Base-by-base conservation (phyloP, 2,113 vertebrate genomes). In the Nannobrachium achirus region DNA sequence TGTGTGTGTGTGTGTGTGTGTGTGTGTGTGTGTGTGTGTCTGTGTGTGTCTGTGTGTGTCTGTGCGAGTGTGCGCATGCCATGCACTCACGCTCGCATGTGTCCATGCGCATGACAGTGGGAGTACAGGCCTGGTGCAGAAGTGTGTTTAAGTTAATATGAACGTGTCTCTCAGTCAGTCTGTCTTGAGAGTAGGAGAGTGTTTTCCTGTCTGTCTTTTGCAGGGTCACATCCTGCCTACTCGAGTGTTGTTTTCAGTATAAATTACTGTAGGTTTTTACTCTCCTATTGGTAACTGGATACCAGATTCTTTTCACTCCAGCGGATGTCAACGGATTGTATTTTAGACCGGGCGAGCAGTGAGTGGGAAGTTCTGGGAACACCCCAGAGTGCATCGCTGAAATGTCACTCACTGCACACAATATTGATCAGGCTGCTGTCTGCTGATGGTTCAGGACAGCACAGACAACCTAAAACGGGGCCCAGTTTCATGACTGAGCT, bases 251-350 rank as follows among this genome's bases (percentile, higher is more conserved):
- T 33, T 33, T 33, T 33, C 25, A 33, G 25, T 33, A 33, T 33
- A 33, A 33, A 3, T 25, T 4, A 25, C n/a, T n/a, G n/a, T n/a
- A n/a, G n/a, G 25, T 2, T 25, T 25, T 25, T 25, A 63, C 81
- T 44, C 66, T 63, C 46, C 52, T 7, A 63, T 33, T 33, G 61
- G 57, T 76, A 84, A 82, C 45, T 66, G 45, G 60, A 79, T 80
- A 66, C 55, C 14, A 73, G 0, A 63, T 33, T 68, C 61, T 63
- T 66, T 73, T 75, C 56, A 66, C 61, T 56, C 67, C 42, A 64
- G 66, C 75, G 58, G 53, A 42, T 62, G 41, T 45, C 76, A 69
- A 78, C 67, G 44, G 62, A 77, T 63, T 72, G 49, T 19, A 9
- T 56, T 73, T 82, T 74, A 59, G 78, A 33, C 10, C 0, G 45